Percentiles rank a stretch among this genome's conserved stretches.
These are phyloP conservation scores for Plectrocnemia conspersa DNA, from an alignment of 1,140 invertebrate species.

Conservation along the genomic window DNA sequence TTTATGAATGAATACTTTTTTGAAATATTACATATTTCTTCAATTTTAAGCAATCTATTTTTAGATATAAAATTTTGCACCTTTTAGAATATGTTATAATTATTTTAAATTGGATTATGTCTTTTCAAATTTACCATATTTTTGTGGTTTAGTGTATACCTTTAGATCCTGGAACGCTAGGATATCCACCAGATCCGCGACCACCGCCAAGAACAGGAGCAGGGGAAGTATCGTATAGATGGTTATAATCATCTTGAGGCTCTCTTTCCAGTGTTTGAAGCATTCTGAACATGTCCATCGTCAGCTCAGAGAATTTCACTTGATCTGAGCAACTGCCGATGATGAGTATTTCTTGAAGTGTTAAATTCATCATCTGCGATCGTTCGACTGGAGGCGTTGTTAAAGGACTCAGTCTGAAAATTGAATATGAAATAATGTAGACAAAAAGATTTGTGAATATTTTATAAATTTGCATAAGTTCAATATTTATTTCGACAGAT, in stretches of 20 bases:
- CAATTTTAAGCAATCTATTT: too few relatives aligned
- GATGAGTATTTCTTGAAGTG: slow-evolving; percentile 90
- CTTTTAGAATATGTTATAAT: too few relatives aligned
- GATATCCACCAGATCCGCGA: slow-evolving; percentile 38
- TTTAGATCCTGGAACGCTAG: slow-evolving; percentile 37
- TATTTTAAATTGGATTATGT: slow-evolving; percentile 2
- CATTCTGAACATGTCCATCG: slow-evolving; percentile 98
- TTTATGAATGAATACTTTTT: too few relatives aligned
- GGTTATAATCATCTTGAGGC: slow-evolving; percentile 77
- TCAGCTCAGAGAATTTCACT: slow-evolving; percentile 96
- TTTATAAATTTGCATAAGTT: too few relatives aligned
- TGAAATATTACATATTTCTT: too few relatives aligned
- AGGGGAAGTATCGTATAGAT: slow-evolving; percentile 82
- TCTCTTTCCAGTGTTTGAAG: slow-evolving; percentile 91
- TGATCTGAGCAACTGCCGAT: slow-evolving; percentile 91
- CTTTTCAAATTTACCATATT: not conserved
- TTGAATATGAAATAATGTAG: too few relatives aligned
- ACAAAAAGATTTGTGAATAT: too few relatives aligned
- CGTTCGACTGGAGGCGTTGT: slow-evolving; percentile 86
- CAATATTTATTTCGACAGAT: too few relatives aligned
- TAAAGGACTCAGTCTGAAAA: slow-evolving; percentile 68
- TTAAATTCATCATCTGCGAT: slow-evolving; percentile 77
- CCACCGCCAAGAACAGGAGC: slow-evolving; percentile 67
- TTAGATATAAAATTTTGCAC: too few relatives aligned
- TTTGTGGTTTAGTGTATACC: too few relatives aligned